Base-by-base conservation (phyloP, 2,797 vertebrate genomes). In the Rhynchotus rufescens region DNA sequence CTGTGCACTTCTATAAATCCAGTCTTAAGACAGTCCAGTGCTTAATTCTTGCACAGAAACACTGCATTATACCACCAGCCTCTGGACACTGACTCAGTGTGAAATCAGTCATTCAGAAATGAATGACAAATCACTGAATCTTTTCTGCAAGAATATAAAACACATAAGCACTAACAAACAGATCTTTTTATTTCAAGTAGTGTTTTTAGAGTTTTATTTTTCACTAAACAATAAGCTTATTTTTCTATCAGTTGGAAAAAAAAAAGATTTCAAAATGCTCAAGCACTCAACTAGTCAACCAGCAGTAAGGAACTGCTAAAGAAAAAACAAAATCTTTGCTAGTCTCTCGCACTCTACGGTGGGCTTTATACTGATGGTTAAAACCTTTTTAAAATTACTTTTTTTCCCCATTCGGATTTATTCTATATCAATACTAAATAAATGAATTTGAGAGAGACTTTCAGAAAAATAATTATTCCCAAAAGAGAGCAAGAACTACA, bases 361-460 rank as follows among this genome's bases (percentile, higher is more conserved):
- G 65, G 23, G 7, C 42, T 93, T 83, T 84, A 26, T 32, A 23
- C 15, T 84, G 60, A 80, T 8, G 65, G 25, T 17, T 86, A 88
- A 36, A 60, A 83, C 13, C 2, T 40, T 73, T 38, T 28, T 32
- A 60, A 38, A 65, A 65, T 38, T 7, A 54, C 11, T 54, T 62
- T 68, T 54, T 66, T 59, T 49, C 30, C 32, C 19, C 8, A 10
- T 36, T 36, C 40, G 12, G 88, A 89, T 47, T 44, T 1, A 69
- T 66, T 69, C 73, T 38, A 36, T 69, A 28, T 12, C 26, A 78
- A 54, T 66, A 83, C 44, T 56, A 62, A 71, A 36, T 23, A 54
- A 3, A 1, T 3, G 10, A 62, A 15, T 30, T n/a, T 30, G 17
- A 51, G 32, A 28, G 84, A 61, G 9, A 26, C 49, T n/a, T 30